A percentile compares a stretch with the other conserved stretches of the same genome.
These are phyloP conservation scores for Epicampocera succincta DNA, from an alignment of 2,888 invertebrate genomes.

Conservation along the genomic window DNA sequence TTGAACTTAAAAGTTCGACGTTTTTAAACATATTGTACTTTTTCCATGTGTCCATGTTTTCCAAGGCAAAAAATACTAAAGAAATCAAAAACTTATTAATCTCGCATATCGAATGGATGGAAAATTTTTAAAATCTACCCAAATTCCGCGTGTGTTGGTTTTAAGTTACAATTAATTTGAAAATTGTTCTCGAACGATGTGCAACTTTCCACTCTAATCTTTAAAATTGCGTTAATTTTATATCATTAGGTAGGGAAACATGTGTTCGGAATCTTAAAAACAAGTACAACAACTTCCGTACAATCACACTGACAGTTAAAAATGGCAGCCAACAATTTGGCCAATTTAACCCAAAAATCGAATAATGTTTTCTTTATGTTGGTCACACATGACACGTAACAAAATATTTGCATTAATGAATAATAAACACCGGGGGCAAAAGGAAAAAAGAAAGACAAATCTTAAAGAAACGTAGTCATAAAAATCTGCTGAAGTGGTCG, in stretches of 20 bases:
- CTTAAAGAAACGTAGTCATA: constrained; percentile 1
- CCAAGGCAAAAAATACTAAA: no score
- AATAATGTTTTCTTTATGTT: constrained; percentile 72
- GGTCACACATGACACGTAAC: constrained; percentile 77
- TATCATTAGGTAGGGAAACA: constrained; percentile 65
- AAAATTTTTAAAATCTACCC: no score
- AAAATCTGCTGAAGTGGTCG: constrained; percentile 36
- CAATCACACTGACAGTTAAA: background rate
- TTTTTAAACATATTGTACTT: no score
- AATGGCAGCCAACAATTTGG: background rate
- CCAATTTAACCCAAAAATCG: constrained; percentile 50
- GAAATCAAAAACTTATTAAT: no score
- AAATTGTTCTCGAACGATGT: constrained; percentile 31
- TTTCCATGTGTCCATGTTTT: no score
- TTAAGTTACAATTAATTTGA: no score
- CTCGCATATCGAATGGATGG: no score
- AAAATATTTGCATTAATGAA: constrained; percentile 71
- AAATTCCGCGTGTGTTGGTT: no score
- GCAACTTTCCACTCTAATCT: constrained; percentile 42
- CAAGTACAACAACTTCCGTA: constrained; percentile 27
- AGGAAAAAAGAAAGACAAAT: background rate
- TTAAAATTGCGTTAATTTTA: constrained; percentile 65
- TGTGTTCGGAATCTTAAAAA: constrained; percentile 65
- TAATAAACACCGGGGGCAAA: constrained; percentile 56
- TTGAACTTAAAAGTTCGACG: no score